These are phyloP conservation scores for Medauroidea extradentata DNA, from an alignment of 1,140 invertebrate species.

Conservation along the genomic window DNA sequence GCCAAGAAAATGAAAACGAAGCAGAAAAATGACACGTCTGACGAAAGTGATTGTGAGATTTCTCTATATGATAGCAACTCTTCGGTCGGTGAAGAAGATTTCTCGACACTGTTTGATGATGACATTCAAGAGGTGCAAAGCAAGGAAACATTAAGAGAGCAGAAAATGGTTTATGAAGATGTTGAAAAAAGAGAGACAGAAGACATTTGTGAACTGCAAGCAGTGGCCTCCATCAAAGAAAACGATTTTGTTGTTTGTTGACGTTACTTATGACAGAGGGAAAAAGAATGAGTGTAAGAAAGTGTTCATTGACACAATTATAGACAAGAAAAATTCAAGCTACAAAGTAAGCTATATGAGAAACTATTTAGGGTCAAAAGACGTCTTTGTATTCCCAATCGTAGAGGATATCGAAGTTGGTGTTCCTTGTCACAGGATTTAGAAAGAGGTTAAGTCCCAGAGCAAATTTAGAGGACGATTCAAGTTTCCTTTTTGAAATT, in stretches of 20 bases:
- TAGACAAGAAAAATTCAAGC: slow-evolving; percentile 2
- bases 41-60: slow-evolving; percentile 4
- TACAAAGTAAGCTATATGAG: slow-evolving; percentile 3
- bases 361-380: slow-evolving; percentile 5
- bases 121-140: background rate
- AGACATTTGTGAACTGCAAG: background rate
- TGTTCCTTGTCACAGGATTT: background rate
- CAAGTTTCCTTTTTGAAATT: background rate
- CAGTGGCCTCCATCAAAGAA: slow-evolving; percentile 1
- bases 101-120: slow-evolving; percentile 7
- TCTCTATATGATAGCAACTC: slow-evolving; percentile 9
- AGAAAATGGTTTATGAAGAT: background rate
- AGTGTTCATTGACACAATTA: slow-evolving; percentile 5
- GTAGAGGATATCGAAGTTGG: slow-evolving; percentile 6
- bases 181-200: background rate
- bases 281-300: slow-evolving; percentile 5
- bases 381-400: slow-evolving; percentile 1
- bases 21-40: slow-evolving; percentile 1
- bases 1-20: slow-evolving; percentile 1
- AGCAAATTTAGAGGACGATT: slow-evolving; percentile 9
- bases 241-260: slow-evolving; percentile 12
- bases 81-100: slow-evolving; percentile 11
- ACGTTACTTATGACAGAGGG: slow-evolving; percentile 5
- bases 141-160: background rate
- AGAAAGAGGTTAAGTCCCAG: slow-evolving; percentile 3